These are phyloP conservation scores for Calyptomena viridis DNA, from an alignment of 2,113 vertebrate genomes.

Conservation along the genomic window DNA sequence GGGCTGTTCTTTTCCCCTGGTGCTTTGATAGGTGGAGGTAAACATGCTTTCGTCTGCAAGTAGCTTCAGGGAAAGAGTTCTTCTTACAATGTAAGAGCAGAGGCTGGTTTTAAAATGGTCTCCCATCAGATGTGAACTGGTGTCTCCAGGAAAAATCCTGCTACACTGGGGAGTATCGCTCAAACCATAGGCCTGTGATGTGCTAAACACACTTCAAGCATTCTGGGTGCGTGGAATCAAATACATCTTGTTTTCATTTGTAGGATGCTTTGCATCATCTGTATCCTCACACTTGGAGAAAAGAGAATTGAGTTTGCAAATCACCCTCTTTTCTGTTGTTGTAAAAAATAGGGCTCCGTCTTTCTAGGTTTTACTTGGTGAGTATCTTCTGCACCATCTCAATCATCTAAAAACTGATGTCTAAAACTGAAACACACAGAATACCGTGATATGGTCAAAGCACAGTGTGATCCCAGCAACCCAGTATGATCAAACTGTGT, in stretches of 20 bases:
- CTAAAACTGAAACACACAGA: background rate
- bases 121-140: constrained; percentile 23
- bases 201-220: constrained; percentile 36
- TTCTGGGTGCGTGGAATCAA: rapidly evolving
- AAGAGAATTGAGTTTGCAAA: background rate
- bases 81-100: background rate
- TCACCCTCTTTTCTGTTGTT: background rate
- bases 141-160: constrained; percentile 15
- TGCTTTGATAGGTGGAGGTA: constrained; percentile 44
- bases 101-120: background rate
- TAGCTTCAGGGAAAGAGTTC: constrained; percentile 22
- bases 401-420: background rate
- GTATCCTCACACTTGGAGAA: background rate
- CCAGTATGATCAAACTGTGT: background rate
- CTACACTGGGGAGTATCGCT: background rate
- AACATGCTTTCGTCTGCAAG: constrained; percentile 37
- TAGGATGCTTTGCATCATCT: background rate
- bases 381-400: background rate
- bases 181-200: background rate
- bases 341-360: background rate
- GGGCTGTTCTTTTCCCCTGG: background rate
- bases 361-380: background rate
- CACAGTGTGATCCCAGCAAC: background rate
- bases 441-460: background rate
- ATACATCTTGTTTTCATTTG: background rate